Base-by-base conservation (phyloP, 2,797 vertebrate species). In the Fratercula arctica region DNA sequence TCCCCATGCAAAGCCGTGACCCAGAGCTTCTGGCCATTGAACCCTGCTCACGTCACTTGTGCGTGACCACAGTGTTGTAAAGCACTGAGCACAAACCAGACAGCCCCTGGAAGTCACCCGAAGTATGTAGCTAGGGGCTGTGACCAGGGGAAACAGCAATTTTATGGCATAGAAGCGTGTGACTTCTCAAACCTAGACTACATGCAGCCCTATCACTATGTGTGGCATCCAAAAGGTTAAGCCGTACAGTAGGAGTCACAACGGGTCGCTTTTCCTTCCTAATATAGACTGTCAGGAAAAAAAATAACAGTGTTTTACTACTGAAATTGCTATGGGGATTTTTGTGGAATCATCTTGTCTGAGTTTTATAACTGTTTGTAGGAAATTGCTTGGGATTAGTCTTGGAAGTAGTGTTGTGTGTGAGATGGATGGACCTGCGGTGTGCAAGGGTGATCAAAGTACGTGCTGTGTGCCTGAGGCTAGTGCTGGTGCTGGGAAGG, bases 341-440 rank as follows among this genome's bases (percentile, higher is more conserved):
- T 84, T 88, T 84, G 89, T 93, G 90, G 82, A 91, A 93, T 94
- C 84, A 81, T 95, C 59, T 89, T 63, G 39, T 77, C 69, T 50
- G 69, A 81, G 28, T 91, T 87, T 95, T 96, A 18, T 54, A 91
- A 68, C 76, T 82, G 29, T 69, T 37, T 73, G 75, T 89, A 77
- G 90, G 87, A 94, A 95, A 94, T 96, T 86, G 66, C 66, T 79
- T 86, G 57, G 57, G 45, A 85, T 97, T 96, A 69, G 28, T 81
- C 50, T 83, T 77, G 50, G 87, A 76, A 92, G 46, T 13, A 24
- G 39, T 43, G 24, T 3, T 78, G 59, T 50, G 12, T 15, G 39
- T 21, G 51, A 11, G 18, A 73, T 46, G 1, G 1, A 51, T 41
- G 77, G 48, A 46, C 23, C n/a, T 16, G 39, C 8, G 12, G 41